Evolutionary conservation across 2,113 vertebrate genomes (phyloP).

Genomic region (Psittacula cyanocephala): DNA sequence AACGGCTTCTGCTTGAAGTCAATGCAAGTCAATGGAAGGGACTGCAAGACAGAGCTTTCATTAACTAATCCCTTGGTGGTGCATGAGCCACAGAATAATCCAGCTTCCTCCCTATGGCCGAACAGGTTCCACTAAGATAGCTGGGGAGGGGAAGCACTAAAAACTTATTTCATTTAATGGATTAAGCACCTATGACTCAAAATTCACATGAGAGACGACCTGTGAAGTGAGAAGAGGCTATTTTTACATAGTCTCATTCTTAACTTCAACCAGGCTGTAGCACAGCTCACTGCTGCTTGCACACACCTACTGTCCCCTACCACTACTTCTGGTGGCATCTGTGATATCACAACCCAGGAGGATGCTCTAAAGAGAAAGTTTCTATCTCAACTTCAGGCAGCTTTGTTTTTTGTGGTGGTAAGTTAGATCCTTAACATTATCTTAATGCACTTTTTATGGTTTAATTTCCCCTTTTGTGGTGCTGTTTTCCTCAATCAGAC

Average conservation of each 20-base stretch:
- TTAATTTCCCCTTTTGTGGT: slow-evolving; percentile 79
- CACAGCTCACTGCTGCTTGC: neutral
- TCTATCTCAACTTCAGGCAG: slow-evolving; percentile 55
- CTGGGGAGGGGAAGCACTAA: neutral
- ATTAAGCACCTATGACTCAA: neutral
- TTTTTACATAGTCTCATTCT: neutral
- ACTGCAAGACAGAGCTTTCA: neutral
- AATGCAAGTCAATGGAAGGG: neutral
- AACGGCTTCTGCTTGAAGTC: neutral
- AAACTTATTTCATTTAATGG: neutral
- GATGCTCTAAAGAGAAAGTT: neutral
- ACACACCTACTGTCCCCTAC: neutral
- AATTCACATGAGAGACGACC: neutral
- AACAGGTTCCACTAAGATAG: neutral
- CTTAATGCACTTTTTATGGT: slow-evolving; percentile 80
- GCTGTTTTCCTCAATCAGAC: slow-evolving; percentile 72
- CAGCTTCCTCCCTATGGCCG: neutral
- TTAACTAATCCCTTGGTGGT: neutral
- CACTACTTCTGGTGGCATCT: slow-evolving; percentile 14
- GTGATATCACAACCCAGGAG: neutral
- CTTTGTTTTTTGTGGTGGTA: slow-evolving; percentile 57
- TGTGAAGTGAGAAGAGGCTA: neutral
- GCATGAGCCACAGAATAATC: neutral
- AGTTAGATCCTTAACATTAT: slow-evolving; percentile 70
- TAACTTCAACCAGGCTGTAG: neutral